Evolutionary conservation across 2,113 vertebrate species (phyloP), one percentile per base, ranked within the genome.

Genomic region (Oncorhynchus clarkii): DNA sequence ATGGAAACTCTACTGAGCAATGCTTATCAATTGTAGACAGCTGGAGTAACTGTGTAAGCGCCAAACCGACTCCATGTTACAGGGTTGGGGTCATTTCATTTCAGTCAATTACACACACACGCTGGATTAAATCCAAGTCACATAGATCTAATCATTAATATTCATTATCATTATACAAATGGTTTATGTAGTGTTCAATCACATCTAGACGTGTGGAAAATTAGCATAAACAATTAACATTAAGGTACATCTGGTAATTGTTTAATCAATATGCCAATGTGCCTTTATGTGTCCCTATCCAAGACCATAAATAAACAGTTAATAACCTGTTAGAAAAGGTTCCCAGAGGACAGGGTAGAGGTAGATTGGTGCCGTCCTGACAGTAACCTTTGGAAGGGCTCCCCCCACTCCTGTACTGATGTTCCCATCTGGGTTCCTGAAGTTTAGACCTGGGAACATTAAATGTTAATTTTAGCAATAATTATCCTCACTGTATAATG

Each of bases 311-410:
- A 20, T 45, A 45, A 45, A 45, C 39, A 45, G 9, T 45, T 11
- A 2, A 45, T 45, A 45, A 98, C 96, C 93, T 93, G 84, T 95
- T 88, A 3, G 96, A 97, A 86, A 93, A 97, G 64, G 95, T 96
- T n/a, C 97, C 97, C 62, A 76, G 24, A 0, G 96, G 96, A 73
- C 97, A 99, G 0, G 85, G 90, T 18, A 95, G 65, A 6, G 96
- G 95, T 18, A 92, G 68, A 2, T 87, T 90, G 13, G 94, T 94
- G 12, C 96, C 96, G 73, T 91, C 79, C 29, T 95, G 96, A 84
- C 97, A 98, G 87, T 94, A 97, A 49, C 97, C 14, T 83, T 71
- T 5, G 96, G 96, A 85, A 97, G 99, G 0, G 94, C 93, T 6
- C 95, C 94, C 60, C 96, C 96, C 62, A 90, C 78, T 72, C 92